Evolutionary conservation across 2,113 vertebrate species (phyloP).

Genomic region (Aspidoscelis tigris): DNA sequence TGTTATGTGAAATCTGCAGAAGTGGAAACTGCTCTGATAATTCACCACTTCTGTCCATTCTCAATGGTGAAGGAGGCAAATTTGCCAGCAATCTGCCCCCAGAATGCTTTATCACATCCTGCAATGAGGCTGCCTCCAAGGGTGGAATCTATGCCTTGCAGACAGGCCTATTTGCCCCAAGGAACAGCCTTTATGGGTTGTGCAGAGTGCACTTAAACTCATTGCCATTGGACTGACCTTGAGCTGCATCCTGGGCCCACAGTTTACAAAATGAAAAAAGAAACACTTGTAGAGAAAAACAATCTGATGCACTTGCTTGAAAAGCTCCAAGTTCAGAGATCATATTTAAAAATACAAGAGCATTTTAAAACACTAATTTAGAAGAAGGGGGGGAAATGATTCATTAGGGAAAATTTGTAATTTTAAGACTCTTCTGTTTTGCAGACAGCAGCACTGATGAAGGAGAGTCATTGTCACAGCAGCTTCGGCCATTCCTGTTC

Average conservation of each 20-base stretch:
- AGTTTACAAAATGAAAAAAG: slow-evolving; percentile 11
- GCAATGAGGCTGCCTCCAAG: no score
- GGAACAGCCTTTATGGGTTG: no score
- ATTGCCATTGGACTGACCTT: background rate
- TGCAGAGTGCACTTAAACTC: no score
- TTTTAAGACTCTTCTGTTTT: slow-evolving; percentile 26
- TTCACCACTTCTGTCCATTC: no score
- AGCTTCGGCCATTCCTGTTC: slow-evolving; percentile 2
- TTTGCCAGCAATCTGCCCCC: no score
- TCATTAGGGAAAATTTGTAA: slow-evolving; percentile 11
- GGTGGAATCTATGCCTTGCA: no score
- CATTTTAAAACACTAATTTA: slow-evolving; percentile 1
- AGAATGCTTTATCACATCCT: no score
- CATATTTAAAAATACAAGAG: slow-evolving; percentile 54
- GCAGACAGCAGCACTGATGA: background rate
- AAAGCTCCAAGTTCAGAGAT: slow-evolving; percentile 35
- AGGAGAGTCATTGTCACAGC: background rate
- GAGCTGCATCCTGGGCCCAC: slow-evolving; percentile 19
- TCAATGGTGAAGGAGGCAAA: no score
- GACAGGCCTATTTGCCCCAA: no score
- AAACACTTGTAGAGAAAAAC: slow-evolving; percentile 9
- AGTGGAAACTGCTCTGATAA: no score
- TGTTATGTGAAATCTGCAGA: no score
- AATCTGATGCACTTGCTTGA: background rate
- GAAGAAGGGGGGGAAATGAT: slow-evolving; percentile 4